Evolutionary conservation across 2,797 vertebrate genomes (phyloP), one percentile per base, ranked within the genome.

Genomic region (Melanotaenia trifasciata): DNA sequence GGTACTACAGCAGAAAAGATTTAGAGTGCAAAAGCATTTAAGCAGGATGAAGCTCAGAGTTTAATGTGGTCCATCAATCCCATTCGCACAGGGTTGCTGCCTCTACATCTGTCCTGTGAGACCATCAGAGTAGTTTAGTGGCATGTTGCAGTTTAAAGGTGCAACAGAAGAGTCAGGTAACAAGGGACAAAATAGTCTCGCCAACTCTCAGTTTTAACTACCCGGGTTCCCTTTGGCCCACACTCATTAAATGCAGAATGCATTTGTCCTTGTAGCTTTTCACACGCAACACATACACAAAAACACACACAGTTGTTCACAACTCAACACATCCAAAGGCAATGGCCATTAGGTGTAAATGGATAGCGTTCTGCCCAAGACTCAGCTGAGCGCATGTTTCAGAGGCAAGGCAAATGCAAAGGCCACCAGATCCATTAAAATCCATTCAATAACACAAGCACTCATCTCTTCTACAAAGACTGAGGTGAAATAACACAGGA

Each of bases 131-230:
- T 90, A 91, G 91, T 94, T 94, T 94, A 92, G 94, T 88, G 90
- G 88, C 90, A 88, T 90, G 89, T 93, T 90, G 93, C 89, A 91
- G 92, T 93, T 91, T 94, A 93, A 94, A 95, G 93, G 94, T 93
- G 93, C 89, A 90, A 92, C 90, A 86, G 88, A 92, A 88, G 91
- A 93, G 94, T 93, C 93, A 92, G 91, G 92, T 88, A 94, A 91
- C 93, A 86, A 90, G 94, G 93, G 94, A 95, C 87, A 88, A 93
- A 93, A 94, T 91, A 92, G 93, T 94, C 92, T 89, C 73, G 87
- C 92, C 92, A 94, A 93, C 90, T 92, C 93, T 94, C 87, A 92
- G 92, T 92, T 94, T 94, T 95, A 92, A 94, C 88, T 91, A 96
- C 93, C 90, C 89, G 81, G 87, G 86, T 90, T 94, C 94, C 92